Base-by-base conservation (phyloP, 2,797 vertebrate species). In the Lemur catta region DNA sequence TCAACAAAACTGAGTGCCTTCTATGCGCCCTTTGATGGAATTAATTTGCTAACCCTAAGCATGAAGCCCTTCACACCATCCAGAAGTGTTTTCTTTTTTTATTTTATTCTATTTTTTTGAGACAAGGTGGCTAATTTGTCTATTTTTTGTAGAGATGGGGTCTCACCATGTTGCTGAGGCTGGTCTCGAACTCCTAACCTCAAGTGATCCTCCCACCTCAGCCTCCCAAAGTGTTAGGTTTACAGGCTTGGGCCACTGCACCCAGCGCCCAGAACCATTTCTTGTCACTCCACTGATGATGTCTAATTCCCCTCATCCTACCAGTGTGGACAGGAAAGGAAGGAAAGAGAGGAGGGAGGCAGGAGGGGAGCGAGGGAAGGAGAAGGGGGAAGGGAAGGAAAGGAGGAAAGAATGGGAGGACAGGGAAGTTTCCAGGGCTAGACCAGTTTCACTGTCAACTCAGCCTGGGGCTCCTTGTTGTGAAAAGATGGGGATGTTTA, bases 291-390 rank as follows among this genome's bases (percentile, higher is more conserved):
- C 18, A 7, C 3, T 33, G 8, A 57, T 46, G 78, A 7, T 7
- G 9, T 63, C n/a, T n/a, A 35, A 0, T 12, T 72, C n/a, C 33
- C 67, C 46, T 55, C 38, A 28, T 28, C 38, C 33, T 20, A 24
- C 8, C 30, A 61, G 22, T 35, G 30, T 22, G 57, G 43, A n/a
- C 30, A 2, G 5, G 43, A 41, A 30, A 46, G 65, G 50, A 82
- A 14, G 33, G 24, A 33, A n/a, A 33, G 8, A 63, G 18, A 7
- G 18, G 15, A 43, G 48, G 38, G 38, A 35, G 10, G 24, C 10
- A 12, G 13, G 6, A 4, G 17, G 30, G 14, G 28, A 33, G n/a
- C 33, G 2, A 11, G 1, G 14, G 10, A 33, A 1, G 7, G 57
- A 41, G 13, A 8, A 18, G 33, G 35, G 22, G 28, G 22, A n/a